A percentile compares a stretch with the other conserved stretches of the same genome.
These are phyloP conservation scores for Castor canadensis DNA, from an alignment of 2,113 vertebrate genomes.

Conservation along the genomic window DNA sequence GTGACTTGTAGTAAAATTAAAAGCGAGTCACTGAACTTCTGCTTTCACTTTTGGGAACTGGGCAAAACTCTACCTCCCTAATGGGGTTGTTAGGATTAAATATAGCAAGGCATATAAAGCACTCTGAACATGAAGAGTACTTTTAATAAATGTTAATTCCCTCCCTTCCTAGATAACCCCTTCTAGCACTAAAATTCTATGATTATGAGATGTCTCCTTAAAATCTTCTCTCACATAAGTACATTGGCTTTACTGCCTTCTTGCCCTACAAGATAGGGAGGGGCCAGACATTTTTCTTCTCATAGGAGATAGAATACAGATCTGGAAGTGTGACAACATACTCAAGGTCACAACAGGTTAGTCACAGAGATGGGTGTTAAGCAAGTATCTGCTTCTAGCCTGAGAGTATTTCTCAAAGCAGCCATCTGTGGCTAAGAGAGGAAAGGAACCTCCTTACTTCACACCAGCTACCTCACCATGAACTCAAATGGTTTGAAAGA, in stretches of 20 bases:
- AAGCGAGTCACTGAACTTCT: neutral
- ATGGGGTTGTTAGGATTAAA: neutral
- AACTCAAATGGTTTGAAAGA: neutral
- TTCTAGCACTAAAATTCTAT: conserved; percentile 45
- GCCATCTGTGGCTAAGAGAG: neutral
- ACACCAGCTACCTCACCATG: neutral
- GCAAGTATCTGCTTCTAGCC: neutral
- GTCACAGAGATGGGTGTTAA: neutral
- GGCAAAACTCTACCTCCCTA: neutral
- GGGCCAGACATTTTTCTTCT: neutral
- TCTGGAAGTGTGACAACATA: neutral
- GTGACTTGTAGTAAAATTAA: neutral
- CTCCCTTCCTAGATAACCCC: neutral
- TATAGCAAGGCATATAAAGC: neutral
- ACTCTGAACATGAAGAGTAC: neutral
- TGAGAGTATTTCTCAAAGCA: neutral
- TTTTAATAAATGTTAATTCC: conserved; percentile 32
- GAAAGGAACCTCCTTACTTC: neutral
- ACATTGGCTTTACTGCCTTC: neutral
- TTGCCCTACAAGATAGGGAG: neutral
- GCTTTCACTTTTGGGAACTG: neutral
- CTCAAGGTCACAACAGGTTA: neutral
- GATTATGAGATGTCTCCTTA: conserved; percentile 22
- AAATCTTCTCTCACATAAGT: neutral
- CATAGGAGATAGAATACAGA: neutral